phyloP scores from a whole-genome alignment of 2,888 invertebrate species.

The Hololepta plana region DNA sequence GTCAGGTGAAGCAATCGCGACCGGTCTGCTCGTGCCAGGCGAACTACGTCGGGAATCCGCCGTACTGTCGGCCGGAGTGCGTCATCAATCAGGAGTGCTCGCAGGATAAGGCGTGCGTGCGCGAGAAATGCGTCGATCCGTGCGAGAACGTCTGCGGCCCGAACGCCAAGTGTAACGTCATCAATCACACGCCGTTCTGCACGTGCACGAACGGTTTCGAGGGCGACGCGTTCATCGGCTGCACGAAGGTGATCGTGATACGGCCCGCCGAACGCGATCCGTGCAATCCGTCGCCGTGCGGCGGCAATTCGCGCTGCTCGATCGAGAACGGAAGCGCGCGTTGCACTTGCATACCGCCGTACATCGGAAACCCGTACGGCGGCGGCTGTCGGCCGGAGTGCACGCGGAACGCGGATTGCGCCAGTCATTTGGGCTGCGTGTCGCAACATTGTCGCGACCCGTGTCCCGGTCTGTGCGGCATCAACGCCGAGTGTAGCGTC shows the following conservation, averaged over 20 bases:
- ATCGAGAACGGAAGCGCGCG: slow-evolving; percentile 47
- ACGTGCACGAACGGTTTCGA: slow-evolving; percentile 58
- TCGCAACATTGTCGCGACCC: slow-evolving; percentile 76
- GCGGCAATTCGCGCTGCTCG: slow-evolving; percentile 64
- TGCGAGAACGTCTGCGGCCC: slow-evolving; percentile 53
- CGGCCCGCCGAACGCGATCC: slow-evolving; percentile 30
- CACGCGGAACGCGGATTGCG: slow-evolving; percentile 63
- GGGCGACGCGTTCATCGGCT: slow-evolving; percentile 74
- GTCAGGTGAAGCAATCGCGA: slow-evolving; percentile 58
- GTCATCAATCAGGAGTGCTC: slow-evolving; percentile 68
- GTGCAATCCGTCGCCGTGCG: slow-evolving; percentile 67
- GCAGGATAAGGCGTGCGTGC: slow-evolving; percentile 57
- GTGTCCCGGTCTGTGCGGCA: slow-evolving; percentile 67
- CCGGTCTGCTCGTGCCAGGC: slow-evolving; percentile 67
- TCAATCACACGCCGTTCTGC: slow-evolving; percentile 66
- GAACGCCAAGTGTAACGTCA: slow-evolving; percentile 61
- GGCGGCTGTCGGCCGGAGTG: slow-evolving; percentile 79
- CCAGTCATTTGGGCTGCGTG: slow-evolving; percentile 57
- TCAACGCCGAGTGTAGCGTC: slow-evolving; percentile 66
- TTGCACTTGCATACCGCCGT: slow-evolving; percentile 76
- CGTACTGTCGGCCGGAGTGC: slow-evolving; percentile 69
- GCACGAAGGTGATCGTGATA: slow-evolving; percentile 32
- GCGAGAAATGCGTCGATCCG: slow-evolving; percentile 69
- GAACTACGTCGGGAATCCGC: slow-evolving; percentile 65
- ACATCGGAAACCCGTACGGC: slow-evolving; percentile 71